A percentile compares a stretch with the other conserved stretches of the same genome.
Conservation (phyloP, 2,797 vertebrate species). For the Tapera naevia region DNA sequence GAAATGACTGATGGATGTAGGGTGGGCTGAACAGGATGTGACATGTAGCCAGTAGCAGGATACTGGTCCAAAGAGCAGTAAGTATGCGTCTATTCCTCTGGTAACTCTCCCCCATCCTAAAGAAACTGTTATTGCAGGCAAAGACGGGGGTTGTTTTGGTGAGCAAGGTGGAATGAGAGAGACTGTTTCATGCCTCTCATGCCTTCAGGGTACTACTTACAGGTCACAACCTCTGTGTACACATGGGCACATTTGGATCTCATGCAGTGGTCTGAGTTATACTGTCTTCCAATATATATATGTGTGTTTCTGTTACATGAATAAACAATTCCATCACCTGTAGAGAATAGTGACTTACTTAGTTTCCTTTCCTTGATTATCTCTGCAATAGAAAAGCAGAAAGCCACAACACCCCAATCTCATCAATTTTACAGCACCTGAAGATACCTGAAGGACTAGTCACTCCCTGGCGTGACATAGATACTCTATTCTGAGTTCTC, state of each 20-base stretch:
- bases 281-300: neutral
- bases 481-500: neutral
- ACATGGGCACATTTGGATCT: neutral
- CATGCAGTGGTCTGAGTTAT: neutral
- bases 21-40: neutral
- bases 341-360: neutral
- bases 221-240: neutral
- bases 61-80: neutral
- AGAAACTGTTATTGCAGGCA: neutral
- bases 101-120: neutral
- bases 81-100: rapidly evolving
- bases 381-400: neutral
- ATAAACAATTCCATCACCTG: neutral
- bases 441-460: neutral
- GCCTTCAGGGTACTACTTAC: too few relatives aligned
- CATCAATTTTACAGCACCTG: neutral
- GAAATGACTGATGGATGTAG: neutral
- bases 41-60: neutral
- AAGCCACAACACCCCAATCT: neutral
- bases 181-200: neutral
- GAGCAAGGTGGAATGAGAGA: rapidly evolving
- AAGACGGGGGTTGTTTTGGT: neutral
- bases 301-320: neutral
- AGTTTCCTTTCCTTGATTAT: neutral
- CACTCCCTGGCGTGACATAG: neutral